Percentiles rank a stretch among this genome's conserved stretches.
These are phyloP conservation scores for Maniola hyperantus DNA, from an alignment of 2,888 invertebrate species.

Conservation along the genomic window DNA sequence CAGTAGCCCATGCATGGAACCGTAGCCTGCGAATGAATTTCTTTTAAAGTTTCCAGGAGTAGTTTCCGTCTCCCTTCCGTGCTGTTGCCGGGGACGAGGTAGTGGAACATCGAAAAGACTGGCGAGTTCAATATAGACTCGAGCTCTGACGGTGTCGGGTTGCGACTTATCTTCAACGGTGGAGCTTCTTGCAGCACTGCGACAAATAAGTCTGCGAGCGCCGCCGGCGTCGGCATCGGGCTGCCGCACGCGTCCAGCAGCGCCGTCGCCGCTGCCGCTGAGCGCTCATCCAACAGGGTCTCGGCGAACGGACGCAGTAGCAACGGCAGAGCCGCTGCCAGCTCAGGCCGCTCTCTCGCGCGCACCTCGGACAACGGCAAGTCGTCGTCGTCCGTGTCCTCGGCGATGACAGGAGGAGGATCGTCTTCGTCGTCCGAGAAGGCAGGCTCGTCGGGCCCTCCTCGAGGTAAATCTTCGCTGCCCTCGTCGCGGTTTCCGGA, in stretches of 20 bases:
- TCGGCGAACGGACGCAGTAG: constrained; percentile 72
- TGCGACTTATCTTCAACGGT: constrained; percentile 74
- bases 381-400: constrained; percentile 89
- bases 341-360: constrained; percentile 84
- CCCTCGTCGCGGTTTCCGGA: constrained; percentile 77
- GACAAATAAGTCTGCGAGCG: constrained; percentile 72
- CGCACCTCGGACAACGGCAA: constrained; percentile 90
- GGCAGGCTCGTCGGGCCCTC: constrained; percentile 86
- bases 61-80: constrained; percentile 91
- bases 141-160: constrained; percentile 78
- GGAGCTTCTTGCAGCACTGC: constrained; percentile 78
- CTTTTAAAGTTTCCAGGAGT: constrained; percentile 89
- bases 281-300: constrained; percentile 72
- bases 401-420: constrained; percentile 70
- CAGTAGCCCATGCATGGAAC: constrained; percentile 92
- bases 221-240: constrained; percentile 68
- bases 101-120: constrained; percentile 93
- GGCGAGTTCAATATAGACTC: constrained; percentile 89
- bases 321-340: constrained; percentile 74
- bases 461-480: constrained; percentile 66
- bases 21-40: constrained; percentile 86
- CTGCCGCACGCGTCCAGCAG: constrained; percentile 65
- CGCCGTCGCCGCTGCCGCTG: constrained; percentile 64
- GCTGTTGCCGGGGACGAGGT: constrained; percentile 86
- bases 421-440: constrained; percentile 95